Evolutionary conservation across 1,140 invertebrate genomes (phyloP).

Genomic region (Nephila pilipes): DNA sequence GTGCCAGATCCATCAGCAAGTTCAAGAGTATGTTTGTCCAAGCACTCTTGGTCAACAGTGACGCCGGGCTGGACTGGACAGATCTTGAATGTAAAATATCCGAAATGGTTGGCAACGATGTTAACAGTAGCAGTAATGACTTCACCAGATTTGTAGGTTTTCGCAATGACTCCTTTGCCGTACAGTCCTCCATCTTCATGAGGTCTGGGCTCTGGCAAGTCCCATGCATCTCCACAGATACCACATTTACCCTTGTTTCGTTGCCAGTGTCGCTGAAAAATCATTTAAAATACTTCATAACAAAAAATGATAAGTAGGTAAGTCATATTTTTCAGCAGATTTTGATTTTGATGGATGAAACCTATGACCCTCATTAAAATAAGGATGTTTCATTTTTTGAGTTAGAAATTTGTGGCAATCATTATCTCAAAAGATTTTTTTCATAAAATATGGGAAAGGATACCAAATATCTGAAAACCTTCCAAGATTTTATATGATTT

Average conservation of each 20-base stretch:
- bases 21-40: conserved; percentile 82
- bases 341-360: no score
- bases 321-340: no score
- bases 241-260: conserved; percentile 90
- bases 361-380: no score
- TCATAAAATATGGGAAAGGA: no score
- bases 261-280: conserved; percentile 69
- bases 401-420: no score
- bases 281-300: no score
- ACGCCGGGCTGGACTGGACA: conserved; percentile 82
- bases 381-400: no score
- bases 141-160: conserved; percentile 80
- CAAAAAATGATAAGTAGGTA: no score
- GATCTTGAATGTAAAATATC: conserved; percentile 84
- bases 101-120: conserved; percentile 84
- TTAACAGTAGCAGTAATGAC: conserved; percentile 81
- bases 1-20: conserved; percentile 82
- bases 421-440: no score
- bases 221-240: conserved; percentile 89
- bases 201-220: conserved; percentile 83
- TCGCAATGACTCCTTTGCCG: conserved; percentile 84
- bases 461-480: no score
- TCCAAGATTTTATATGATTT: no score
- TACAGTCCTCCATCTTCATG: conserved; percentile 86
- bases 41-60: conserved; percentile 85